phyloP scores from a whole-genome alignment of 2,113 vertebrate genomes.

The Aspiorhynchus laticeps region DNA sequence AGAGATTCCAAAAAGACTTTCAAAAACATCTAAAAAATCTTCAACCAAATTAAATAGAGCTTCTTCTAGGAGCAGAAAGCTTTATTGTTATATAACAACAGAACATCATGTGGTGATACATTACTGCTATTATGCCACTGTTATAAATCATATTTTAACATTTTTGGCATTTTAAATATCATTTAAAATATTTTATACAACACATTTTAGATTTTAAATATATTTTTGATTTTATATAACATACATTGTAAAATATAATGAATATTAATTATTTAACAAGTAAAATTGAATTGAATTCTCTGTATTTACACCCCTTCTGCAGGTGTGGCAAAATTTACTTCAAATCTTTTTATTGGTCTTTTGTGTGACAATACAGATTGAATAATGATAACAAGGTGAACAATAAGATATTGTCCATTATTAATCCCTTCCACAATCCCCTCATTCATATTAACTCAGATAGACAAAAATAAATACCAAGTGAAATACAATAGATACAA shows the following conservation, averaged over 20 bases:
- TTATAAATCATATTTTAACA: background rate
- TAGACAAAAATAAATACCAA: too few species aligned
- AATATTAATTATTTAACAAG: background rate
- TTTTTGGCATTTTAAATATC: background rate
- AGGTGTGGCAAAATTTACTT: background rate
- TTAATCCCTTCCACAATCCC: too few species aligned
- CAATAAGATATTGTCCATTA: too few species aligned
- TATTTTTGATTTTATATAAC: background rate
- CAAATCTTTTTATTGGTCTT: too few species aligned
- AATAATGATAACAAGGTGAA: too few species aligned
- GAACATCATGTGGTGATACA: background rate
- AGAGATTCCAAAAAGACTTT: background rate
- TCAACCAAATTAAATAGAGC: background rate
- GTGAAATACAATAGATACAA: too few species aligned
- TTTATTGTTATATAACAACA: background rate
- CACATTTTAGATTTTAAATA: background rate
- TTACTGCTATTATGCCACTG: background rate
- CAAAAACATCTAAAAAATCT: background rate
- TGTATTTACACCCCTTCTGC: background rate
- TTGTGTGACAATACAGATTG: too few species aligned
- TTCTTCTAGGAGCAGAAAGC: background rate
- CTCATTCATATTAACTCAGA: too few species aligned
- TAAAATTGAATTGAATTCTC: background rate
- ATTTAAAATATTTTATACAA: background rate
- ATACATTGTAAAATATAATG: background rate